A percentile compares a stretch with the other conserved stretches of the same genome.
These are phyloP conservation scores for Dysmachus trigonus DNA, from an alignment of 2,888 invertebrate genomes.

Conservation along the genomic window DNA sequence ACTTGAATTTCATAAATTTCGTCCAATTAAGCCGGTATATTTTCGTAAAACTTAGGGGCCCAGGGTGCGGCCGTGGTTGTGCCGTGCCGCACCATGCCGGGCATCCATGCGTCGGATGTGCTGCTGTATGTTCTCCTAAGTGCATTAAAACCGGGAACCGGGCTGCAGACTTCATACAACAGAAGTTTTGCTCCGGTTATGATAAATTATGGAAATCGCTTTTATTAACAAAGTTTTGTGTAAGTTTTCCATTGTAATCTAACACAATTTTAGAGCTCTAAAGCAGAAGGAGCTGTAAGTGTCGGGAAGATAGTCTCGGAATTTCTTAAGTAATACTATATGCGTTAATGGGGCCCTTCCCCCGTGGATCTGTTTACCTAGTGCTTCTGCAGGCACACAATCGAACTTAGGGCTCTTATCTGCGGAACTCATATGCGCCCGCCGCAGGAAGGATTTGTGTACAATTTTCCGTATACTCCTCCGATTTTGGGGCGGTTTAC, in stretches of 20 bases:
- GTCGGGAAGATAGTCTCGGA: neutral
- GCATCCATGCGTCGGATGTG: neutral
- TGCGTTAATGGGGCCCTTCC: neutral
- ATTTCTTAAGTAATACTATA: neutral
- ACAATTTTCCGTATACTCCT: neutral
- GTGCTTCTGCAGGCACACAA: neutral
- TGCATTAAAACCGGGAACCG: neutral
- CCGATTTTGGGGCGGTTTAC: neutral
- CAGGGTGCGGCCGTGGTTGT: neutral
- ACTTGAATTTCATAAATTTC: conserved; percentile 11
- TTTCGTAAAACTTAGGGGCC: neutral
- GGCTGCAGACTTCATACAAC: conserved; percentile 26
- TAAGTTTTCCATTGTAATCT: conserved; percentile 35
- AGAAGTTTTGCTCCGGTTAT: conserved; percentile 30
- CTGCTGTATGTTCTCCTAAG: neutral
- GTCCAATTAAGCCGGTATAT: conserved; percentile 8
- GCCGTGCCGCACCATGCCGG: neutral
- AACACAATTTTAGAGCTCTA: neutral
- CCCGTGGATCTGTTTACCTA: neutral
- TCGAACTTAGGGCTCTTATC: neutral
- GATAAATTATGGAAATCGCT: conserved; percentile 39
- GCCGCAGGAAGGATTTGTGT: neutral
- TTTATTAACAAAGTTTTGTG: conserved; percentile 41
- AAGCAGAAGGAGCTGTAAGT: neutral
- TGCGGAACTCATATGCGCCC: neutral